These are phyloP conservation scores for Larimichthys crocea DNA, from an alignment of 2,113 vertebrate species.

Conservation along the genomic window DNA sequence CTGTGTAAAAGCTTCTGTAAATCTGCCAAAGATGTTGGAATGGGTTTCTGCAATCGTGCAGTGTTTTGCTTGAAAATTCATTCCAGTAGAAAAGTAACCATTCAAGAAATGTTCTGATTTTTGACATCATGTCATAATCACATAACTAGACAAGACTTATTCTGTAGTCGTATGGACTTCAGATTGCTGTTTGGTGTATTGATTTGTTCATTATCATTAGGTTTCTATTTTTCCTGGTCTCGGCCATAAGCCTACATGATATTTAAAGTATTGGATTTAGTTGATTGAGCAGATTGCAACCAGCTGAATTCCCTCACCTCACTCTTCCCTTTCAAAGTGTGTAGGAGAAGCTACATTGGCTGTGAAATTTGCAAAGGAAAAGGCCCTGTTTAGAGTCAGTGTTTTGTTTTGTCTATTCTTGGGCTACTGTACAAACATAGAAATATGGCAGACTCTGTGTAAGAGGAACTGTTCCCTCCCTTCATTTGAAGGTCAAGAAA, in stretches of 20 bases:
- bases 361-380: too few relatives aligned
- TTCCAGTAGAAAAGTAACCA: constrained; percentile 10
- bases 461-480: too few relatives aligned
- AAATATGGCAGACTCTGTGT: not conserved
- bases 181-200: not conserved
- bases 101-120: constrained; percentile 38
- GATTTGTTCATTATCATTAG: constrained; percentile 22
- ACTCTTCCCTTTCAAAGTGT: too few relatives aligned
- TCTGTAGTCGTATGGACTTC: not conserved
- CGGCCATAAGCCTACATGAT: not conserved
- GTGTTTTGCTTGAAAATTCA: constrained; percentile 24
- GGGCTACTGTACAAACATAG: too few relatives aligned
- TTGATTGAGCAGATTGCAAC: too few relatives aligned
- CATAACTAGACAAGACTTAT: not conserved
- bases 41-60: not conserved
- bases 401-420: too few relatives aligned
- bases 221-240: not conserved
- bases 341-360: too few relatives aligned
- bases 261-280: not conserved
- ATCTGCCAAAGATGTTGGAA: constrained; percentile 34
- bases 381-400: too few relatives aligned
- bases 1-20: constrained; percentile 21
- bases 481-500: too few relatives aligned
- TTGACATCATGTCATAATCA: constrained; percentile 9
- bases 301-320: too few relatives aligned